Conservation (phyloP, 1,140 invertebrate genomes). For the Diabrotica virgifera region DNA sequence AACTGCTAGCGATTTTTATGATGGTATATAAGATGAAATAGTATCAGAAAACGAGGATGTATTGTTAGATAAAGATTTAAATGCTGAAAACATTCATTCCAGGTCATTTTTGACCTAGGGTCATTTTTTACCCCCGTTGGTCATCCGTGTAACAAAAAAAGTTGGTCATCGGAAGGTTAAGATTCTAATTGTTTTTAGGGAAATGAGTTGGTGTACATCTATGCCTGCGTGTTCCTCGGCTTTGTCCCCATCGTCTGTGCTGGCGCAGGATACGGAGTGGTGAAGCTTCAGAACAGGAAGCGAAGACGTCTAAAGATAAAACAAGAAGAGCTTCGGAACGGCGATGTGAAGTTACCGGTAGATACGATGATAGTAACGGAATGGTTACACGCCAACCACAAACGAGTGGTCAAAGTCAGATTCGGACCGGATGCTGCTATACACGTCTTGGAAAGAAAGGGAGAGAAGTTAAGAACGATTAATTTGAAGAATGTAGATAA, state of each 20-base stretch:
- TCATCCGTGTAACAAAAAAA: conserved; percentile 6
- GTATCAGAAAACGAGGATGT: too few relatives aligned
- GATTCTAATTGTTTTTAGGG: conserved; percentile 61
- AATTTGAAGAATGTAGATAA: conserved; percentile 72
- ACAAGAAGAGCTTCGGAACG: conserved; percentile 71
- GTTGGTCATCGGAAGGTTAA: conserved; percentile 9
- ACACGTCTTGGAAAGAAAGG: conserved; percentile 83
- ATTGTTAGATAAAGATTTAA: too few relatives aligned
- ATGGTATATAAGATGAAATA: too few relatives aligned
- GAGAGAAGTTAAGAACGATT: conserved; percentile 81
- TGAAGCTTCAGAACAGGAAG: conserved; percentile 86
- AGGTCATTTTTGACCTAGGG: too few relatives aligned
- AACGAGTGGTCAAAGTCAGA: conserved; percentile 85
- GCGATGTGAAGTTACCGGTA: conserved; percentile 65
- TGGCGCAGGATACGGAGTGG: conserved; percentile 87
- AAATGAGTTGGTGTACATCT: conserved; percentile 95
- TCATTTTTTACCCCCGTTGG: too few relatives aligned
- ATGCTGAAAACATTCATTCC: too few relatives aligned
- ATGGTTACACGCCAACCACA: conserved; percentile 93
- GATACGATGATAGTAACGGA: conserved; percentile 93
- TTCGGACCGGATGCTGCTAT: conserved; percentile 81
- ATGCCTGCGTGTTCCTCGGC: conserved; percentile 83
- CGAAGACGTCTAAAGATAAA: conserved; percentile 74
- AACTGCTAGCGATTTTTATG: too few relatives aligned
- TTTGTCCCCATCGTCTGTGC: conserved; percentile 91